Conservation (phyloP, 2,797 vertebrate genomes). For the Neosalanx taihuensis region DNA sequence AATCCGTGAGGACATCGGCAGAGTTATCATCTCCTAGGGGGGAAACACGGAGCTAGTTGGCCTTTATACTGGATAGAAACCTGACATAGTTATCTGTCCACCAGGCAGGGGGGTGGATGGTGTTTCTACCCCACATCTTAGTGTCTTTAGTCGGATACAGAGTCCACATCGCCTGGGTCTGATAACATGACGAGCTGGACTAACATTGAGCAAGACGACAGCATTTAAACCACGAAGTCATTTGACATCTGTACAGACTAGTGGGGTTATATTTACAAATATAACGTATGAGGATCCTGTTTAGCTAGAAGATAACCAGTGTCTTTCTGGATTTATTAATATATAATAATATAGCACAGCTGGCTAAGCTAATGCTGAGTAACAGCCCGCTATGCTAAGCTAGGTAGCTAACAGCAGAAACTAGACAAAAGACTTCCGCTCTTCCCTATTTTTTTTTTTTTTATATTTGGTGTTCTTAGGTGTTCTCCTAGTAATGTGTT, state of each 20-base stretch:
- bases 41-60: background rate
- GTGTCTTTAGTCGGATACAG: background rate
- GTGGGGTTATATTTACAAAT: too few species aligned
- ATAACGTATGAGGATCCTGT: too few species aligned
- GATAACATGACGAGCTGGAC: conserved; percentile 9
- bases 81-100: background rate
- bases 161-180: conserved; percentile 22
- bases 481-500: background rate
- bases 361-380: too few species aligned
- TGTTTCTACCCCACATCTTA: conserved; percentile 29
- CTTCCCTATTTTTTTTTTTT: conserved; percentile 2
- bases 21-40: background rate
- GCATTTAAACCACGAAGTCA: too few species aligned
- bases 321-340: too few species aligned
- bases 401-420: background rate
- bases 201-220: background rate
- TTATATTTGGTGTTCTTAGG: background rate
- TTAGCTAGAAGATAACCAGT: background rate
- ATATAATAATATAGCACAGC: too few species aligned
- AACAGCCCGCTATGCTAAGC: too few species aligned
- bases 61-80: conserved; percentile 12
- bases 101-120: conserved; percentile 63
- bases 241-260: too few species aligned
- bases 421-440: conserved; percentile 67
- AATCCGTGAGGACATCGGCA: background rate